These are phyloP conservation scores for Hippocampus guttulatus DNA, from an alignment of 2,113 vertebrate species.

Conservation along the genomic window DNA sequence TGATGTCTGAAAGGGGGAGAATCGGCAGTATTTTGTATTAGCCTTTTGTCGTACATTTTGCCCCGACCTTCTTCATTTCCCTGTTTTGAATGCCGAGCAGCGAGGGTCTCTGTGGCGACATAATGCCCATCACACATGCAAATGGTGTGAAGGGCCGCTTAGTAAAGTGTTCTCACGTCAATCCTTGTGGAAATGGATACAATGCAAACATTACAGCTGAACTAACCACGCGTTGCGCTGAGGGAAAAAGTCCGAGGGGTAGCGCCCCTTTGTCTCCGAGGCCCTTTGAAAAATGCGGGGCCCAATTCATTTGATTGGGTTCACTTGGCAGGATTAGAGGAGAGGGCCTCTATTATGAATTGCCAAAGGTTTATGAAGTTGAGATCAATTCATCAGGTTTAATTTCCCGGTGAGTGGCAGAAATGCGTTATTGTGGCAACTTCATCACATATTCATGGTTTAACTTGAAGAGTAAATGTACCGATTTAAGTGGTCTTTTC, in stretches of 20 bases:
- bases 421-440: constrained; percentile 97
- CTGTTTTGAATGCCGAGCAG: constrained; percentile 98
- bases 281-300: constrained; percentile 86
- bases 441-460: constrained; percentile 99
- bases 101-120: constrained; percentile 93
- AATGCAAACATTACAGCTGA: constrained; percentile 99
- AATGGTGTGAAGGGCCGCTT: constrained; percentile 99
- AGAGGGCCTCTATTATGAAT: constrained; percentile 85
- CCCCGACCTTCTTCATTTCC: constrained; percentile 99
- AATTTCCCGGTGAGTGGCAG: constrained; percentile 98
- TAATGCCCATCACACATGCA: constrained; percentile 98
- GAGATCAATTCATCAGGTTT: constrained; percentile 99
- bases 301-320: constrained; percentile 99
- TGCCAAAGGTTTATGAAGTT: constrained; percentile 95
- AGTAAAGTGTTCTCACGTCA: constrained; percentile 99
- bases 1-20: constrained; percentile 90
- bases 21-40: constrained; percentile 99
- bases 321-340: constrained; percentile 96
- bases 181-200: constrained; percentile 99
- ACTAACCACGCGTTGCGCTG: constrained; percentile 95
- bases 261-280: constrained; percentile 82
- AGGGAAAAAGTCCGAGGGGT: constrained; percentile 87
- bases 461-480: constrained; percentile 99
- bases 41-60: constrained; percentile 99
- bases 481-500: constrained; percentile 98